A percentile compares a stretch with the other conserved stretches of the same genome.
Conservation (phyloP, 2,113 vertebrate species). For the Phylloscopus whistleri region DNA sequence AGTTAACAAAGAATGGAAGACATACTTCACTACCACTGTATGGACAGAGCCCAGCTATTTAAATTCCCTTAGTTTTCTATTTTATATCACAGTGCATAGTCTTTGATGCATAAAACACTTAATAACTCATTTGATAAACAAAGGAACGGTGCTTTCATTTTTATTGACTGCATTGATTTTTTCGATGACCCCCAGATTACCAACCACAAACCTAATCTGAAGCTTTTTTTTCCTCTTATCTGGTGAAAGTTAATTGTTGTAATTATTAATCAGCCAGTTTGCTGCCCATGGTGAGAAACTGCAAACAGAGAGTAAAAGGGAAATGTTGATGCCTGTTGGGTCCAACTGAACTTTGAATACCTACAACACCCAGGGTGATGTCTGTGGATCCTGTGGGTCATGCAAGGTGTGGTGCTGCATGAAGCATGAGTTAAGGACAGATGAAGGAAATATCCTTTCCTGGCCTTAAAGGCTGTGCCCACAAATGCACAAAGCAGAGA, state of each 20-base stretch:
- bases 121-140: not conserved
- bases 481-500: not conserved
- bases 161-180: not conserved
- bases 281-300: not conserved
- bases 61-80: not conserved
- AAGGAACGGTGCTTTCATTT: not conserved
- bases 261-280: not conserved
- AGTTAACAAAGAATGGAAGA: not conserved
- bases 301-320: not conserved
- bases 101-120: not conserved
- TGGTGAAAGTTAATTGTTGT: not conserved
- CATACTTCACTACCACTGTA: not conserved
- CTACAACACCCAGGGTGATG: accelerated
- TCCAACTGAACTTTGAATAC: not conserved
- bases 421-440: not conserved
- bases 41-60: not conserved
- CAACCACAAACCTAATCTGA: not conserved
- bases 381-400: not conserved
- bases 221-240: not conserved
- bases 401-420: not conserved
- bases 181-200: not conserved
- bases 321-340: not conserved
- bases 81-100: not conserved
- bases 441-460: not conserved
- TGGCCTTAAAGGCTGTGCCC: not conserved